These are phyloP conservation scores for Panurus biarmicus DNA, from an alignment of 2,113 vertebrate genomes.

Conservation along the genomic window DNA sequence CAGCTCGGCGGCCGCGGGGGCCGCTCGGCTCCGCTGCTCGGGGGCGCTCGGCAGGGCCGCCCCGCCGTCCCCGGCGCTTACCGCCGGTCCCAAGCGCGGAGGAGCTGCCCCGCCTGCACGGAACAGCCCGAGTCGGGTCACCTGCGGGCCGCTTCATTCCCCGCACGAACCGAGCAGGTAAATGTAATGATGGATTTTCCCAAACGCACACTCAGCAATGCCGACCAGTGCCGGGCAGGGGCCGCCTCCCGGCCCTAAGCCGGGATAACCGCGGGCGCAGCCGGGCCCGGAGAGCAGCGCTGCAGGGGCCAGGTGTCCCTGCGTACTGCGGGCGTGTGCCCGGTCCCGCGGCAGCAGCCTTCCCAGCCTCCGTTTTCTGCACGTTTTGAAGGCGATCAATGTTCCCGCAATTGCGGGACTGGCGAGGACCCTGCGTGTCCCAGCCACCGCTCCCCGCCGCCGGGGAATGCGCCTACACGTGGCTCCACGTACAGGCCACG, in stretches of 20 bases:
- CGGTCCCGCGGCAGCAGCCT: not conserved
- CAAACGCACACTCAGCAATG: not conserved
- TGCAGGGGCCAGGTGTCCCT: not conserved
- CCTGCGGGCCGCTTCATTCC: not conserved
- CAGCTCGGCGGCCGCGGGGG: not conserved
- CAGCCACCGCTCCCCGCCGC: not conserved
- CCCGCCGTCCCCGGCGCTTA: too few species aligned
- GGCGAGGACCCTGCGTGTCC: not conserved
- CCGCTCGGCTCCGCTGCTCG: not conserved
- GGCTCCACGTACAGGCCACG: not conserved
- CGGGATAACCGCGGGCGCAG: not conserved
- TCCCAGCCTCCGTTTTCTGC: not conserved
- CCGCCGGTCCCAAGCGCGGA: not conserved
- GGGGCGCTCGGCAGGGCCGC: not conserved
- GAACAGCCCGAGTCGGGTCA: not conserved
- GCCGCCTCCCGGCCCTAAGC: not conserved
- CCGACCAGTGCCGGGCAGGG: not conserved
- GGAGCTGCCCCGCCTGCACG: not conserved
- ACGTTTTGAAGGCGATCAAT: fast-evolving
- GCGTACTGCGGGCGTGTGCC: not conserved
- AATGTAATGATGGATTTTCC: not conserved
- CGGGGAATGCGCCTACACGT: fast-evolving
- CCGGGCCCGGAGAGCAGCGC: not conserved
- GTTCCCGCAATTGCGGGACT: not conserved
- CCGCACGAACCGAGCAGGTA: not conserved